Percentiles rank a stretch among this genome's conserved stretches.
Conservation (phyloP, 2,113 vertebrate species). For the Labeo rohita region DNA sequence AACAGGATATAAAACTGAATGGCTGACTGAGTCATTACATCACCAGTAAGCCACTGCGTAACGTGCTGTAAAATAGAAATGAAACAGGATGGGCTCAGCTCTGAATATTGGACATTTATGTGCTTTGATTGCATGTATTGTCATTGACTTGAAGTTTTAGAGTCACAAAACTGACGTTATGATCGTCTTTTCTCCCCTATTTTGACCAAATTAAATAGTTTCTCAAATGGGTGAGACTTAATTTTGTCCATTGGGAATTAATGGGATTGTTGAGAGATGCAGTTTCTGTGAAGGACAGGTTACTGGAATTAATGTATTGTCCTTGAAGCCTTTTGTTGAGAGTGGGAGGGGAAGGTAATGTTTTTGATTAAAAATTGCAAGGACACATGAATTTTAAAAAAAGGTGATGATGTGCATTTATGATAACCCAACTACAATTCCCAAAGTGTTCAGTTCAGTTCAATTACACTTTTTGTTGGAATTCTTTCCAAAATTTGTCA, state of each 20-base stretch:
- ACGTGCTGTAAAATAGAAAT: neutral
- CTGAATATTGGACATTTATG: neutral
- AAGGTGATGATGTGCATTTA: neutral
- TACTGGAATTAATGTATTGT: neutral
- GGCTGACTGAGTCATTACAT: neutral
- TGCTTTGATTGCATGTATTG: neutral
- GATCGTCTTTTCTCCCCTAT: neutral
- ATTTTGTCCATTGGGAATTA: neutral
- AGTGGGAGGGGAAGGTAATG: neutral
- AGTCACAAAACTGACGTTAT: neutral
- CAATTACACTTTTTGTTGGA: too few relatives aligned
- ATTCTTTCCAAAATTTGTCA: too few relatives aligned
- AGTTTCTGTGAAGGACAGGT: neutral
- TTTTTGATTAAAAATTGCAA: neutral
- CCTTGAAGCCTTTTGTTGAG: neutral
- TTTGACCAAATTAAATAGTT: neutral
- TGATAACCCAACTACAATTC: neutral
- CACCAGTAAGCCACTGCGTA: neutral
- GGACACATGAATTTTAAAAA: neutral
- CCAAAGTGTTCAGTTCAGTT: too few relatives aligned
- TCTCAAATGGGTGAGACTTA: neutral
- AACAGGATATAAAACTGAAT: constrained; percentile 19
- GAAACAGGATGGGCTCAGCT: neutral
- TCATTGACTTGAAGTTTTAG: neutral
- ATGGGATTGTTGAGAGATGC: neutral